Conservation (phyloP, 1,140 invertebrate species). For the Drosophila fuyamai region DNA sequence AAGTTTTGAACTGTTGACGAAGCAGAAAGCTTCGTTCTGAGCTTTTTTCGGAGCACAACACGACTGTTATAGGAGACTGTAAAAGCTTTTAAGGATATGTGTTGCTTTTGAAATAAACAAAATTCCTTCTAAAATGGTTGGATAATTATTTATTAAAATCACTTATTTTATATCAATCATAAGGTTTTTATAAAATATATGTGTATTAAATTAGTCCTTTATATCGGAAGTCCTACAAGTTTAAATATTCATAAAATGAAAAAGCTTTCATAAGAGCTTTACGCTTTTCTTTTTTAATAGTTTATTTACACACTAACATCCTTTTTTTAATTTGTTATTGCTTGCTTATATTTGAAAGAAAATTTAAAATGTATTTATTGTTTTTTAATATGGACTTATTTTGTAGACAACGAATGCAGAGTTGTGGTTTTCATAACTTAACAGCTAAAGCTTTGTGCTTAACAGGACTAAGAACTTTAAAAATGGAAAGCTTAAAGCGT, state of each 20-base stretch:
- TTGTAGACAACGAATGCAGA: too few relatives aligned
- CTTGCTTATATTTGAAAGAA: too few relatives aligned
- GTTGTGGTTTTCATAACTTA: not conserved
- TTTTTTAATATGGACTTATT: too few relatives aligned
- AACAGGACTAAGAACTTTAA: not conserved
- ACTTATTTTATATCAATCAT: too few relatives aligned
- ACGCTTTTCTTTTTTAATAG: too few relatives aligned
- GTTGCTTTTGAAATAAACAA: not conserved
- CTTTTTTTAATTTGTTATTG: too few relatives aligned
- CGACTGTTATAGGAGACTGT: not conserved
- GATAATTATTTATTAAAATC: too few relatives aligned
- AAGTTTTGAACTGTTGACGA: not conserved
- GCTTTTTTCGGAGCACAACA: slow-evolving; percentile 1
- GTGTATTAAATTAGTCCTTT: too few relatives aligned
- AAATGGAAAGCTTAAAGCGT: not conserved
- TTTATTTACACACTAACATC: too few relatives aligned
- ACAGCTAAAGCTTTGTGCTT: not conserved
- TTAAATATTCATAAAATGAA: not conserved
- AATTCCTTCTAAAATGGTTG: not conserved
- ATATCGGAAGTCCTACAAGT: not conserved
- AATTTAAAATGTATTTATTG: too few relatives aligned
- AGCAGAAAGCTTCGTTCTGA: not conserved
- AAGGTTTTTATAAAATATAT: too few relatives aligned
- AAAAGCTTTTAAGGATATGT: not conserved
- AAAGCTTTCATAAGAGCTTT: not conserved